Evolutionary conservation across 64 coral and sea anemone genomes (phyloP).

Genomic region (Exaiptasia diaphana): DNA sequence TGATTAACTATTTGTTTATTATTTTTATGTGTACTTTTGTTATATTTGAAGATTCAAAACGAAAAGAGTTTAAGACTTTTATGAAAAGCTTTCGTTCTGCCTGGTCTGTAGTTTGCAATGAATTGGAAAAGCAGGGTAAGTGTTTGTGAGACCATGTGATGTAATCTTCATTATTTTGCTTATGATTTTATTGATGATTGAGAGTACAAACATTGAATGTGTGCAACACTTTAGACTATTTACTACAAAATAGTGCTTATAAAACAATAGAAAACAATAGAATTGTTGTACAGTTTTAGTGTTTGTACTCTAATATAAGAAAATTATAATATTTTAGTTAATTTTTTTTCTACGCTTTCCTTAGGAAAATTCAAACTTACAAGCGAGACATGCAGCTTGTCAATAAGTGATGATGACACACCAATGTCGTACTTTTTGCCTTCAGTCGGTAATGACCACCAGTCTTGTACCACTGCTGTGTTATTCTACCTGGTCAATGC

Average conservation of each 20-base stretch:
- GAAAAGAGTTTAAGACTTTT: slow-evolving; percentile 49
- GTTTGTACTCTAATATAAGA: no score
- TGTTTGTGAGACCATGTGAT: not conserved
- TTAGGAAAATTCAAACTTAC: slow-evolving; percentile 43
- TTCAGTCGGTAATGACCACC: slow-evolving; percentile 13
- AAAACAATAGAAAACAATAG: no score
- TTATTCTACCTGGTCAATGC: slow-evolving; percentile 48
- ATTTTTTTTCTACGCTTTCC: no score
- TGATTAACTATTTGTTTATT: no score
- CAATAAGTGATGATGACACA: slow-evolving; percentile 44
- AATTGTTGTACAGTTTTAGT: no score
- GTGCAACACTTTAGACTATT: no score
- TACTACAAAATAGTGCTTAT: no score
- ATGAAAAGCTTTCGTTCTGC: slow-evolving; percentile 45
- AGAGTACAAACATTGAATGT: no score
- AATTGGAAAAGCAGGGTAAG: slow-evolving; percentile 62
- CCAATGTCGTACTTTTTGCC: slow-evolving; percentile 53
- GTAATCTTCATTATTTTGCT: not conserved
- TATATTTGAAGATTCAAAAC: slow-evolving; percentile 22
- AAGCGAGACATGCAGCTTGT: slow-evolving; percentile 35
- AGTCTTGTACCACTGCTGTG: slow-evolving; percentile 59
- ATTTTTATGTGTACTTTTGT: no score
- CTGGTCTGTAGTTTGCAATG: slow-evolving; percentile 48
- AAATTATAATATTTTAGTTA: no score
- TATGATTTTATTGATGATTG: not conserved